Base-by-base conservation (phyloP, 2,113 vertebrate genomes). In the Oncorhynchus kisutch region DNA sequence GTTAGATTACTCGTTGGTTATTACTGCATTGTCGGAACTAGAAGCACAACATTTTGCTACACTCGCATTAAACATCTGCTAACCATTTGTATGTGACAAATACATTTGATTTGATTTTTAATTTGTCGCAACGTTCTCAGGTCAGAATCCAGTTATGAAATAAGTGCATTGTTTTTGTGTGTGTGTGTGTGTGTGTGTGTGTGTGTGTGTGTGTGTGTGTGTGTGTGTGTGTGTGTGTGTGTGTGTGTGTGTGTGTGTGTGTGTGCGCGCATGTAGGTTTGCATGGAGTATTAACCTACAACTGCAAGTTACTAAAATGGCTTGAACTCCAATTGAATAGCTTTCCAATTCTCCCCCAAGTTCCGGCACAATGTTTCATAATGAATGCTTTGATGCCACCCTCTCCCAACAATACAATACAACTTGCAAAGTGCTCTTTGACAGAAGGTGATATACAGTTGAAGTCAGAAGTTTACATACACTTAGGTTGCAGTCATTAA, bases 171-270 rank as follows among this genome's bases (percentile, higher is more conserved):
- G 7, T 39, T 39, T 34, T 1, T 34, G 1, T 74, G 8, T 71
- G 1, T 82, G 62, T 70, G 2, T 51, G 67, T n/a, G n/a, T 60
- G 14, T 60, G n/a, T 75, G 54, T 29, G 59, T 2, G 1, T 51
- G 67, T n/a, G n/a, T 60, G 14, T 60, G n/a, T 75, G 54, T 29
- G 59, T 2, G 1, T 51, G 67, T n/a, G n/a, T 60, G 14, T 60
- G n/a, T 75, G 54, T 29, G 59, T 2, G 1, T 82, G 62, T 70
- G 2, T 34, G 1, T 74, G 8, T 71, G 1, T 82, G 62, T 70
- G 2, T 34, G 1, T 74, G 8, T 71, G 1, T 82, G 62, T 70
- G 2, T 51, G 67, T n/a, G n/a, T 60, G 14, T 60, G n/a, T 75
- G 54, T 29, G 59, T 2, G 1, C 65, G 9, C 64, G 2, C 27